A percentile compares a stretch with the other conserved stretches of the same genome.
These are phyloP conservation scores for Ceratosolen solmsi DNA, from an alignment of 1,140 invertebrate species.

Conservation along the genomic window DNA sequence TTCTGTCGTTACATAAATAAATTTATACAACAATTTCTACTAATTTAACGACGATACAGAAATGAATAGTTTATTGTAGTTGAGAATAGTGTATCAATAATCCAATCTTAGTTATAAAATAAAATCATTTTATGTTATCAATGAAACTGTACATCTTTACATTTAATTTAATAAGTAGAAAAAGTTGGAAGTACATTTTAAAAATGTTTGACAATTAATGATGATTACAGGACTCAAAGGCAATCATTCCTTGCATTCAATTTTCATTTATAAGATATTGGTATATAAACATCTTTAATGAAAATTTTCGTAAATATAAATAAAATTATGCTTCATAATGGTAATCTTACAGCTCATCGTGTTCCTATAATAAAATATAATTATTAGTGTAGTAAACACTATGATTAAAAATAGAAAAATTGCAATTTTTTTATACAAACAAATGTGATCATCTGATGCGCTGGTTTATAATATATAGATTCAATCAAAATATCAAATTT, in stretches of 20 bases:
- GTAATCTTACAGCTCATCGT: constrained; percentile 79
- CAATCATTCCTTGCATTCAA: background rate
- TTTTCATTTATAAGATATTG: background rate
- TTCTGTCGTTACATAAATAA: background rate
- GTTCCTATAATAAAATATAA: constrained; percentile 71
- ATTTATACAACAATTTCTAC: background rate
- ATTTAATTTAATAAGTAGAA: constrained; percentile 27
- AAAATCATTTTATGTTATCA: background rate
- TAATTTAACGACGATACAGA: background rate
- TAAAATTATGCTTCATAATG: background rate
- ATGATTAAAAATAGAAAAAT: too few species aligned
- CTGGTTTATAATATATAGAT: too few species aligned
- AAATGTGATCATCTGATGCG: too few species aligned
- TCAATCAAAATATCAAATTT: too few species aligned
- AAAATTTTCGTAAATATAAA: background rate
- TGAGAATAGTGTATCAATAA: background rate
- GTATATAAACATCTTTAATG: background rate
- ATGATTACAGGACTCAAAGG: background rate
- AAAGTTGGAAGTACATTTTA: constrained; percentile 25
- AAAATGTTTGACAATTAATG: background rate
- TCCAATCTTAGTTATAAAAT: background rate
- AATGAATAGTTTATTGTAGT: background rate
- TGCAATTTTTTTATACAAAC: too few species aligned
- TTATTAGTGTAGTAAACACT: too few species aligned
- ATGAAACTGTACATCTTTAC: constrained; percentile 18